Base-by-base conservation (phyloP, 2,113 vertebrate genomes). In the Periophthalmus modestus region DNA sequence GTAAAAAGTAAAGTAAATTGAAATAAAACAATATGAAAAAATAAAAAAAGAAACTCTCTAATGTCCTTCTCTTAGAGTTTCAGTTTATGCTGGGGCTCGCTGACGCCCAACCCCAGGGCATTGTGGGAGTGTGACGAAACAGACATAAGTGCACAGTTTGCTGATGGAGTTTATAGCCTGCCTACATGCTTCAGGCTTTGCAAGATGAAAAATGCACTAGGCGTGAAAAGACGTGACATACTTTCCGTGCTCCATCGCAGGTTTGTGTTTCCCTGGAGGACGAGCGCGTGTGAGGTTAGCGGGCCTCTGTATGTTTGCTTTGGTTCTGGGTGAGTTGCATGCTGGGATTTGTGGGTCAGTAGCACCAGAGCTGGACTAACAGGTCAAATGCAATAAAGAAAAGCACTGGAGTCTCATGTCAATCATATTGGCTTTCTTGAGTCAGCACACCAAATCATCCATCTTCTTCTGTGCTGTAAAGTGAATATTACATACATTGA, bases 271-370 rank as follows among this genome's bases (percentile, higher is more conserved):
- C 78, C 86, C 87, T n/a, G 46, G 72, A 80, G 84, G 75, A 85
- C n/a, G 70, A 54, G 34, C 65, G 19, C 61, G 43, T 69, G 36
- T 77, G 69, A 24, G 79, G 76, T 87, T 83, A 78, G 71, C 63
- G 0, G 71, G 82, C 77, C 82, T 77, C 15, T 24, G 28, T 77
- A 43, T 89, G 88, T 89, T 90, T 90, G 86, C 85, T 88, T 88
- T 87, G 68, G 82, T 85, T 91, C 82, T 28, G 66, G 79, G 62
- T 83, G 85, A 78, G 71, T 77, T 82, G 63, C 12, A 10, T 62
- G 79, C 28, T 67, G 78, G 77, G 73, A 82, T 80, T 79, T 69
- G 77, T 74, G 79, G 84, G 79, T 48, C 23, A 74, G 72, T 24
- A 67, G 68, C 57, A 54, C 34, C 73, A 74, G 68, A 68, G 79